Base-by-base conservation (phyloP, 2,113 vertebrate genomes). In the Catharus minimus region DNA sequence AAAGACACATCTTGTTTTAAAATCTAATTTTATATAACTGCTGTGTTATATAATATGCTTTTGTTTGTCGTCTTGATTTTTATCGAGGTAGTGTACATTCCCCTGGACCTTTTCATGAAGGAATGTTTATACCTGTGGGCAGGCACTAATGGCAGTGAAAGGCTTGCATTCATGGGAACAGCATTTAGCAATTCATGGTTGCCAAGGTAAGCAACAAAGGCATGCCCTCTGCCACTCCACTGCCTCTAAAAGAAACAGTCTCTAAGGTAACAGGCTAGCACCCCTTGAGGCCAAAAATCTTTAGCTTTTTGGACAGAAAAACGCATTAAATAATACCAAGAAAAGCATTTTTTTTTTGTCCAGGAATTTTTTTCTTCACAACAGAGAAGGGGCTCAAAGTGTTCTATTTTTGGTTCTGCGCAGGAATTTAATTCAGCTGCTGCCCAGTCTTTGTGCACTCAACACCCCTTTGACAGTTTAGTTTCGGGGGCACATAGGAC, bases 121-220 rank as follows among this genome's bases (percentile, higher is more conserved):
- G 96, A 97, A 97, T 96, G 95, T 97, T 97, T 97, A 96, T 97
- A 97, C 97, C 98, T 97, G 97, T 97, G 96, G 97, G 97, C 96
- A 95, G 95, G 73, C 69, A 79, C 96, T 96, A 94, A 97, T 96
- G 95, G 96, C 82, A 87, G 95, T 98, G 97, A 98, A 98, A 98
- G 97, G 86, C 97, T 95, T 80, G 92, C 96, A 97, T 98, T 98
- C 98, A 98, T 98, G 93, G 96, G 95, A 97, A 91, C 91, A 96
- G 96, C 89, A 85, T 95, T 97, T 93, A 96, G 86, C 92, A 87
- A 86, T 91, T 95, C 92, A 93, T 69, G 83, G 93, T 96, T 98
- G 98, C 98, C 98, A 98, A 98, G 96, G 96, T 97, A 98, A 98
- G 98, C 97, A 97, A 96, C 62, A 91, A 96, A 98, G 97, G 97